phyloP scores from a whole-genome alignment of 2,888 invertebrate species.

The Callinectes sapidus region DNA sequence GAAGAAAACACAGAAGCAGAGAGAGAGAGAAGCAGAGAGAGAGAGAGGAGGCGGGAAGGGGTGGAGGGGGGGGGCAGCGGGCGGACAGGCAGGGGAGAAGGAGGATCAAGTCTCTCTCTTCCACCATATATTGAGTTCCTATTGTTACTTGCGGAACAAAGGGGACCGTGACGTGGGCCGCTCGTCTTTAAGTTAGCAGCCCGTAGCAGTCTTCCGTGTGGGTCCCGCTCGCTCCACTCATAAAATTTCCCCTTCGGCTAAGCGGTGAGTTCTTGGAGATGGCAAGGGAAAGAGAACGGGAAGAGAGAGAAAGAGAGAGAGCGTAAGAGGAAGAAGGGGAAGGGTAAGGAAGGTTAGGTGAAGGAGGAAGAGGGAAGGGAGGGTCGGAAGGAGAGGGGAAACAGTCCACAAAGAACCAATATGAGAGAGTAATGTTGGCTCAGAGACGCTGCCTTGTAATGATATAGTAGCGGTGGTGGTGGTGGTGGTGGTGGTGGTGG shows the following conservation, averaged over 20 bases:
- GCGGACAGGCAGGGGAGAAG: neutral
- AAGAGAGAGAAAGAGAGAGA: neutral
- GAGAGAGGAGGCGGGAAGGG: neutral
- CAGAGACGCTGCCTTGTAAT: neutral
- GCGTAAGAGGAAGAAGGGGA: neutral
- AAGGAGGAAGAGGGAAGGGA: neutral
- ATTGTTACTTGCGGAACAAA: slow-evolving; percentile 37
- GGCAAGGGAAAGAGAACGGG: neutral
- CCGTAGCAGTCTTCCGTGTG: slow-evolving; percentile 6
- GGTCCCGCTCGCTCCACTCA: slow-evolving; percentile 16
- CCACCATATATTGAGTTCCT: slow-evolving; percentile 30
- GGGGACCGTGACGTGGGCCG: slow-evolving; percentile 16
- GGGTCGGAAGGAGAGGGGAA: neutral
- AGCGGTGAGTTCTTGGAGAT: slow-evolving; percentile 10
- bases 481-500: neutral
- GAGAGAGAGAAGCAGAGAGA: neutral
- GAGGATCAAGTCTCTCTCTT: neutral
- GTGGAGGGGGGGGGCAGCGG: neutral
- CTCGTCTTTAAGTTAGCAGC: slow-evolving; percentile 35
- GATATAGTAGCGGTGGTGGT: neutral
- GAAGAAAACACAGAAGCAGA: neutral
- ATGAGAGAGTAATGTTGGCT: slow-evolving; percentile 21
- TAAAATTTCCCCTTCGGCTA: slow-evolving; percentile 16
- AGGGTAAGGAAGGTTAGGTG: neutral
- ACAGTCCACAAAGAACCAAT: slow-evolving; percentile 14